Evolutionary conservation across 2,797 vertebrate species (phyloP), one percentile per base, ranked within the genome.

Genomic region (Halcyon chelicuti): DNA sequence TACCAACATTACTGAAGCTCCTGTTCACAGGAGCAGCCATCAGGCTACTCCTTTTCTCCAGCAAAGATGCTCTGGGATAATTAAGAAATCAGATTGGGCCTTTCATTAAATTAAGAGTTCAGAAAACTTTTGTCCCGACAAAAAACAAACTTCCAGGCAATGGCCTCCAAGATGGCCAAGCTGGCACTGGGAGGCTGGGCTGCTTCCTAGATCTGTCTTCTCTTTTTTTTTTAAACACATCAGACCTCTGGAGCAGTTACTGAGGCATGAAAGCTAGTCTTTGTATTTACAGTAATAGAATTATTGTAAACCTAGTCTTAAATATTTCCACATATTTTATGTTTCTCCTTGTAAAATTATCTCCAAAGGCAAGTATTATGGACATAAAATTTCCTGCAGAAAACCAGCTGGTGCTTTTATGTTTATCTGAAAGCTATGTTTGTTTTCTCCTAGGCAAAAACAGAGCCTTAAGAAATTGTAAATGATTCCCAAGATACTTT

Each of bases 371-470:
- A 92, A 94, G 68, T 80, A 93, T 74, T 96, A 96, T 68, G 73
- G 67, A 94, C 94, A 92, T 93, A 83, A 94, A 94, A 96, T 60
- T 84, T 91, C 42, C 78, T 29, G 28, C 13, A 68, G 35, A 94
- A 92, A 82, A 96, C 70, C 93, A 97, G 91, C 86, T 94, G 96
- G 89, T 71, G 40, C 82, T 94, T 94, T 95, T 93, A 95, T 86
- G 75, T 81, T 96, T 94, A 95, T 94, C 82, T 91, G 82, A 95
- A 97, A 95, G 82, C 86, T 96, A 81, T 96, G 72, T 96, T 96
- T 93, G 52, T 93, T 96, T 97, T 90, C 94, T 97, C 66, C 63
- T 39, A 88, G 73, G 83, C 86, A 92, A 95, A 91, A 94, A 44
- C 62, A 90, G 78, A 96, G 77, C 67, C 70, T 85, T 62, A 70